A percentile compares a stretch with the other conserved stretches of the same genome.
phyloP scores from a whole-genome alignment of 2,797 vertebrate genomes.

The Tapirus indicus region DNA sequence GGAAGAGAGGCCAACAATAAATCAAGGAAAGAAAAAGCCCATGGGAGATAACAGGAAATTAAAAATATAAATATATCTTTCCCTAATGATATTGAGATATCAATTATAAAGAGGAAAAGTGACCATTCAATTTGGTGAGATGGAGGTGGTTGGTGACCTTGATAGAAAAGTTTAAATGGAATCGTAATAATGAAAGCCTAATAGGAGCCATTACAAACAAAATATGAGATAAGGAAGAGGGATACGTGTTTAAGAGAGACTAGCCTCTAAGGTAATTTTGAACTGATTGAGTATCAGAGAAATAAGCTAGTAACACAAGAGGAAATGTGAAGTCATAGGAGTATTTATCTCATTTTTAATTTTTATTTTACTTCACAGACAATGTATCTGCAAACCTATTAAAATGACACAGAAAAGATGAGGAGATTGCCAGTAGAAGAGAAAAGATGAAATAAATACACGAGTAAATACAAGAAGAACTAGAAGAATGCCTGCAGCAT shows the following conservation, averaged over 20 bases:
- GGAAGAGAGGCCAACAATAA: too few species aligned
- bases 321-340: neutral
- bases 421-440: neutral
- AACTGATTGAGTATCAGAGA: neutral
- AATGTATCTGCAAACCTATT: neutral
- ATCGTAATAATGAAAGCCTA: neutral
- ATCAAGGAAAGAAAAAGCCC: neutral
- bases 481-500: neutral
- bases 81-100: neutral
- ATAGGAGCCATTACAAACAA: neutral
- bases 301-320: neutral
- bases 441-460: neutral
- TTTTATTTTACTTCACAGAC: neutral
- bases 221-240: neutral
- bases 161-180: neutral
- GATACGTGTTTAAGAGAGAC: neutral
- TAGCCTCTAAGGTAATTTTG: neutral
- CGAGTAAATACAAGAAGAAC: neutral
- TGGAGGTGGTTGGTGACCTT: neutral
- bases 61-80: neutral
- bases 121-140: neutral
- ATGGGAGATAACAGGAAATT: neutral
- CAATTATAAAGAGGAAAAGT: neutral
- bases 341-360: neutral
- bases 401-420: neutral